Evolutionary conservation across 2,797 vertebrate genomes (phyloP), one percentile per base, ranked within the genome.

Genomic region (Hapalemur alaotrensis): DNA sequence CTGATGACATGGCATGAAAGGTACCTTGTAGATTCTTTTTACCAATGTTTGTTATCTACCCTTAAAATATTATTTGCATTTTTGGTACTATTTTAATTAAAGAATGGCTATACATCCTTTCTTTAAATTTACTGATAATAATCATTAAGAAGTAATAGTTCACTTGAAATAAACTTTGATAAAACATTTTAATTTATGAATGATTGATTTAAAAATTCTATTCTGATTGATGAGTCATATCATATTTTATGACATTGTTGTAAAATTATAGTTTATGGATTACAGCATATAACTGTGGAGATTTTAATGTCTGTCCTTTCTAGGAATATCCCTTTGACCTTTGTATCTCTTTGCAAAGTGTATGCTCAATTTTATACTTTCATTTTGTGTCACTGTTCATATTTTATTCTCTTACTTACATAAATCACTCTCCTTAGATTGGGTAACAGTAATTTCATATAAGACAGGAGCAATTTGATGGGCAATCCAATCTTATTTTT

Each of bases 391-490:
- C 73, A 69, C 12, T 92, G 11, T 96, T 94, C n/a, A 38, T 85
- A 70, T 96, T 96, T 98, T 82, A 97, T 35, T 92, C 41, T 85
- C 15, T 54, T 92, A 15, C 85, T 95, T 95, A 94, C 69, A 94
- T 82, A 43, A 84, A 91, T 96, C 23, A 82, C 84, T 97, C 15
- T 86, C 30, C 43, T 96, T 95, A 93, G 46, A 94, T 92, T 96
- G 61, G 38, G 18, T 67, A 63, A 85, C 88, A 87, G 23, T 91
- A 82, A 91, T 89, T 69, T 97, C 10, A 28, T 32, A 69, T 13
- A 97, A 96, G 91, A 95, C 61, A 91, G 28, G 12, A 98, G 11
- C 22, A 96, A 86, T 96, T 69, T 95, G 75, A 96, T 92, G 32
- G 35, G 28, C 41, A 96, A 91, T 67, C 48, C 43, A 95, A 91